A percentile compares a stretch with the other conserved stretches of the same genome.
phyloP scores from a whole-genome alignment of 2,888 invertebrate genomes.

The Spisula subtruncata region DNA sequence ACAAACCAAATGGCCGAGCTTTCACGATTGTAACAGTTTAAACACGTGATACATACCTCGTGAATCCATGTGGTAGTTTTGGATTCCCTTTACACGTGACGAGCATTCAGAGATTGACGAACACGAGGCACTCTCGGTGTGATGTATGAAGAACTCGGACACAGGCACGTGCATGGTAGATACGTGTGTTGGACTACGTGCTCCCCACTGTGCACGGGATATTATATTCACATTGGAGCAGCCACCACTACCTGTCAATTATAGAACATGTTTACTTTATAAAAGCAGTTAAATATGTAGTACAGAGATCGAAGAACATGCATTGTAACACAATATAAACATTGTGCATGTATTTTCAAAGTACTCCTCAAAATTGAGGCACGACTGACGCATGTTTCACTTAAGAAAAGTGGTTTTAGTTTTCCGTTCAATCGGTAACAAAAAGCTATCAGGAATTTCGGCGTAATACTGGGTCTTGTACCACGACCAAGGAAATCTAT shows the following conservation, averaged over 20 bases:
- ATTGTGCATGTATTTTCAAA: too few species aligned
- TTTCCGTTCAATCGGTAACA: too few species aligned
- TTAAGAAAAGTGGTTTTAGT: too few species aligned
- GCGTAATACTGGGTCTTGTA: too few species aligned
- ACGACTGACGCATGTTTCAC: too few species aligned
- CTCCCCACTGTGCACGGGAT: constrained; percentile 62
- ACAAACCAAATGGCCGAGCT: too few species aligned
- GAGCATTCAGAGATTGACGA: constrained; percentile 39
- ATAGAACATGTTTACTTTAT: background rate
- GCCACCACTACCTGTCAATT: constrained; percentile 40
- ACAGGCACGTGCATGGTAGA: constrained; percentile 47
- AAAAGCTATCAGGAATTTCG: too few species aligned
- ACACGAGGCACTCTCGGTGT: constrained; percentile 59
- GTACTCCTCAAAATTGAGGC: too few species aligned
- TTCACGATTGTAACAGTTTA: too few species aligned
- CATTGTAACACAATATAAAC: too few species aligned
- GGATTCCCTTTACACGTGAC: constrained; percentile 46
- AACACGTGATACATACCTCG: constrained; percentile 28
- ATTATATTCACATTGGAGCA: constrained; percentile 55
- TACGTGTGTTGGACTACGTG: constrained; percentile 42
- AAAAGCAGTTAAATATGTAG: too few species aligned
- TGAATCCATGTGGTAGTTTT: constrained; percentile 64
- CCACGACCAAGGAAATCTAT: too few species aligned
- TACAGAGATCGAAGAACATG: background rate
- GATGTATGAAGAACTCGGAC: constrained; percentile 65